Percentiles rank a stretch among this genome's conserved stretches.
phyloP scores from a whole-genome alignment of 1,140 invertebrate species.

The Conus ventricosus region DNA sequence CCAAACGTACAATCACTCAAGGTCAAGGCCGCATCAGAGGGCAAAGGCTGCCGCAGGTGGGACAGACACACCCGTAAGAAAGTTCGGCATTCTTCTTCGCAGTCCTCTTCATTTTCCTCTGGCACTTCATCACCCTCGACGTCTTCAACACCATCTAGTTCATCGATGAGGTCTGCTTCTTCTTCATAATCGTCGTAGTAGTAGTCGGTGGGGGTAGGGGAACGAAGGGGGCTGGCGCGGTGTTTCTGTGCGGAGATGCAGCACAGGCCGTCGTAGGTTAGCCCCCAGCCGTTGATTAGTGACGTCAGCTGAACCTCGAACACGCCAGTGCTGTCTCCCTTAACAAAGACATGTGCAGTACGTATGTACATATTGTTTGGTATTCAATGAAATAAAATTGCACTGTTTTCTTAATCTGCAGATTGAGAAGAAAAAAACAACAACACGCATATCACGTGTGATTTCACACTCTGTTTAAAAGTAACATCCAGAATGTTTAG shows the following conservation, averaged over 20 bases:
- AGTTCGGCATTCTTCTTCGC: slow-evolving; percentile 46
- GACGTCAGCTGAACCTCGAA: slow-evolving; percentile 53
- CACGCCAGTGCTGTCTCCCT: slow-evolving; percentile 43
- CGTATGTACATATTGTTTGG: too few species aligned
- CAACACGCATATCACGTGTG: too few species aligned
- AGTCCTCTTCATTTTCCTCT: slow-evolving; percentile 37
- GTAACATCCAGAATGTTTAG: too few species aligned
- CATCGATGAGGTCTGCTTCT: neutral
- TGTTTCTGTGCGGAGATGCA: slow-evolving; percentile 34
- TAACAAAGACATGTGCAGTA: neutral
- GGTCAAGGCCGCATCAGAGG: slow-evolving; percentile 18
- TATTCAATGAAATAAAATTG: too few species aligned
- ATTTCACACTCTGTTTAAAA: too few species aligned
- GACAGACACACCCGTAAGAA: slow-evolving; percentile 52
- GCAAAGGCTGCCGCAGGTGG: slow-evolving; percentile 43
- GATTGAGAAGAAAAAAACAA: too few species aligned
- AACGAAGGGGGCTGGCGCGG: neutral
- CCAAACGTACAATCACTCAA: slow-evolving; percentile 47
- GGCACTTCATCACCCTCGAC: neutral
- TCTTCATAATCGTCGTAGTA: neutral
- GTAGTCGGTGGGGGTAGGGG: neutral
- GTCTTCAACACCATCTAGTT: neutral
- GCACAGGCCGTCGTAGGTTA: slow-evolving; percentile 45
- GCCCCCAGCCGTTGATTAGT: slow-evolving; percentile 48
- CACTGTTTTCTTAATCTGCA: too few species aligned